phyloP scores from a whole-genome alignment of 2,113 vertebrate species.

The Copsychus sechellarum region DNA sequence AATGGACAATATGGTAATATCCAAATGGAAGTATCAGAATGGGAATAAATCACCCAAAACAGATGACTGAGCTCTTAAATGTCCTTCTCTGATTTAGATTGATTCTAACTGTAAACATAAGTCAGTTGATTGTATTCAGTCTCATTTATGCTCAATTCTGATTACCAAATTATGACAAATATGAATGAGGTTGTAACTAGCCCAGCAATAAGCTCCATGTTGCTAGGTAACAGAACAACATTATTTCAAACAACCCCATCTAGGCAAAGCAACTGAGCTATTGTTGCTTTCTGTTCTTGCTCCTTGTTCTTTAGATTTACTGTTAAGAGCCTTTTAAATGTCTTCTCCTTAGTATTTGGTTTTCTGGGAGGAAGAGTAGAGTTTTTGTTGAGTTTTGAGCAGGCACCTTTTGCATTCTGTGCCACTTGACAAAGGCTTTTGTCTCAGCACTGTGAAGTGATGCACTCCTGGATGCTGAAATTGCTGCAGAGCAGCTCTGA shows the following conservation, averaged over 20 bases:
- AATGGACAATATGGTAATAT: slow-evolving; percentile 9
- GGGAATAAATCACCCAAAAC: slow-evolving; percentile 50
- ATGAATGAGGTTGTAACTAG: slow-evolving; percentile 72
- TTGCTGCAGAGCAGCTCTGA: not conserved
- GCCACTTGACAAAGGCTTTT: not conserved
- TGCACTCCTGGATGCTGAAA: not conserved
- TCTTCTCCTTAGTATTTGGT: not conserved
- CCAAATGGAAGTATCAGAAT: slow-evolving; percentile 31
- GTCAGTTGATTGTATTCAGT: slow-evolving; percentile 72
- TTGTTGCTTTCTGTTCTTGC: slow-evolving; percentile 25
- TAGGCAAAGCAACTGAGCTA: slow-evolving; percentile 30
- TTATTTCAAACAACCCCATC: slow-evolving; percentile 58
- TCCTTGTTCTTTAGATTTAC: slow-evolving; percentile 11
- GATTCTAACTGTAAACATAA: slow-evolving; percentile 79
- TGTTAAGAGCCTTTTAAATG: slow-evolving; percentile 45
- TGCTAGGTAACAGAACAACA: slow-evolving; percentile 79
- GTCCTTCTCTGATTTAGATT: slow-evolving; percentile 65
- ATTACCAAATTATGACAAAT: slow-evolving; percentile 83
- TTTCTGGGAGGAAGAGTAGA: not conserved
- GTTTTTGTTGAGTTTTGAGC: not conserved
- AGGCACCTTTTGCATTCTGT: not conserved
- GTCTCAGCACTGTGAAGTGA: not conserved
- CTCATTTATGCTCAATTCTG: slow-evolving; percentile 79
- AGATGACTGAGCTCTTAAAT: slow-evolving; percentile 49
- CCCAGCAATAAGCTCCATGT: slow-evolving; percentile 71